These are phyloP conservation scores for Mohoua ochrocephala DNA, from an alignment of 2,113 vertebrate species.

Conservation along the genomic window DNA sequence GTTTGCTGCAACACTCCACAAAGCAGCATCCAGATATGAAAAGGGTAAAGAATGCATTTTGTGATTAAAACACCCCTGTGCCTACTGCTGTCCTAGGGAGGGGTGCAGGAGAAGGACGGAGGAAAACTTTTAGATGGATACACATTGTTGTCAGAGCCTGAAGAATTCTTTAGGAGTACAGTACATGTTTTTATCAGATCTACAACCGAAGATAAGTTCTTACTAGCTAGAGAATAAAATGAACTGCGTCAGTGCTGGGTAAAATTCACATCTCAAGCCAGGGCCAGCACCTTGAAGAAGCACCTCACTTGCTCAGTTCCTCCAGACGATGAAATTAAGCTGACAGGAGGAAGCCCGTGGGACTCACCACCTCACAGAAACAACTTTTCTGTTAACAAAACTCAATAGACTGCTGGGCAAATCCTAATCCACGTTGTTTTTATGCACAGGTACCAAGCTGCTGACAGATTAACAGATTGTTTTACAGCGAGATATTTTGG, in stretches of 20 bases:
- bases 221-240: neutral
- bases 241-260: neutral
- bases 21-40: neutral
- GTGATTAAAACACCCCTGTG: neutral
- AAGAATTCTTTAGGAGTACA: neutral
- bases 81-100: neutral
- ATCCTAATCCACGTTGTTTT: neutral
- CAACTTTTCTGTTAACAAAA: neutral
- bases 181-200: neutral
- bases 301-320: neutral
- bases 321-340: neutral
- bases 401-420: neutral
- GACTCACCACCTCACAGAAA: neutral
- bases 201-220: neutral
- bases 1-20: neutral
- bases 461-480: slow-evolving; percentile 2
- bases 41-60: neutral
- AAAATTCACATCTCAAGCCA: neutral
- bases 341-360: neutral
- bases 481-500: slow-evolving; percentile 35
- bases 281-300: neutral
- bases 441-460: neutral
- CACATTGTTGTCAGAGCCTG: neutral
- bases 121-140: neutral
- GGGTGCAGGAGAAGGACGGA: neutral